These are phyloP conservation scores for Seira musarum DNA, from an alignment of 2,888 invertebrate genomes.

Conservation along the genomic window DNA sequence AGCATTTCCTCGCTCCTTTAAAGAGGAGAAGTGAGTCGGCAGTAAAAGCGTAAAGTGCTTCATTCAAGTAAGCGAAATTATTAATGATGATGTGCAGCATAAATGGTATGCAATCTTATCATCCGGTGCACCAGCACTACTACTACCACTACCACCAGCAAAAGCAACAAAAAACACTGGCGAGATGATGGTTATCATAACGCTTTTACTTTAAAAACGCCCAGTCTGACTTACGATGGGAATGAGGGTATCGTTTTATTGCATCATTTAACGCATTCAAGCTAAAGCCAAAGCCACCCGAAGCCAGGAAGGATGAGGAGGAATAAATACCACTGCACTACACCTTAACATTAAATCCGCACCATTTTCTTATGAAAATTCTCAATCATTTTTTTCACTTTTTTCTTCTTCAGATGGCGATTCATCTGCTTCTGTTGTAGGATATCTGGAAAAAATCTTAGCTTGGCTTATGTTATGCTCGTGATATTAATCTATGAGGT, in stretches of 20 bases:
- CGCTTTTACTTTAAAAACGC: slow-evolving; percentile 4
- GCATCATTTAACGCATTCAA: slow-evolving; percentile 43
- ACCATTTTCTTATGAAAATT: not conserved
- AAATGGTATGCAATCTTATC: slow-evolving; percentile 17
- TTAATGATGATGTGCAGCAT: slow-evolving; percentile 29
- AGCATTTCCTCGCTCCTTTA: not conserved
- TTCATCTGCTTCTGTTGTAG: not conserved
- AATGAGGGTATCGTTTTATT: slow-evolving; percentile 37
- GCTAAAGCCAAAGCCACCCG: no score
- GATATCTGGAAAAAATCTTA: slow-evolving; percentile 21
- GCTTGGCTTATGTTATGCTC: slow-evolving; percentile 27
- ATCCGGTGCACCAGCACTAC: not conserved
- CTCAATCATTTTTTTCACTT: slow-evolving; percentile 23
- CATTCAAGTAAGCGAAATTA: slow-evolving; percentile 33
- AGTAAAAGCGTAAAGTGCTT: not conserved
- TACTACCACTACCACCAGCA: not conserved
- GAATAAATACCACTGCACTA: slow-evolving; percentile 10
- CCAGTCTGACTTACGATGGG: not conserved
- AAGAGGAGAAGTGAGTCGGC: not conserved
- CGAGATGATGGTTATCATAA: not conserved
- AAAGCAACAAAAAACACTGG: not conserved
- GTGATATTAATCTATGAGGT: slow-evolving; percentile 54
- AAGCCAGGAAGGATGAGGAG: slow-evolving; percentile 4
- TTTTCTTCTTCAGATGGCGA: not conserved
- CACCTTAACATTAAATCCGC: slow-evolving; percentile 24